These are phyloP conservation scores for Hylaeus anthracinus DNA, from an alignment of 1,140 invertebrate genomes.

Conservation along the genomic window DNA sequence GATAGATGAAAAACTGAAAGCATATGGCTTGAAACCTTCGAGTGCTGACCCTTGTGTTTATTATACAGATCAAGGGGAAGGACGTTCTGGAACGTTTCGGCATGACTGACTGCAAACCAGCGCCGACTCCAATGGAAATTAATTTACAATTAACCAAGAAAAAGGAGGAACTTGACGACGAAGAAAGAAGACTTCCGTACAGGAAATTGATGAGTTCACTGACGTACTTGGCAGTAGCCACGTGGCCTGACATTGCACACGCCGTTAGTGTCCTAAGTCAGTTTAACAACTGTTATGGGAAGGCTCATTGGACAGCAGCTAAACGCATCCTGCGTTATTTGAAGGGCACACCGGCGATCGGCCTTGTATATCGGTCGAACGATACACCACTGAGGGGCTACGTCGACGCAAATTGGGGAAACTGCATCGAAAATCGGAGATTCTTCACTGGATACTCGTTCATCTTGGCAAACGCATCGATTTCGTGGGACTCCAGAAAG, in stretches of 20 bases:
- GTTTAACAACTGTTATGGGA: neutral
- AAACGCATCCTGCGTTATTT: neutral
- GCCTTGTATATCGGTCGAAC: neutral
- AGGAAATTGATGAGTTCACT: neutral
- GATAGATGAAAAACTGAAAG: constrained; percentile 3
- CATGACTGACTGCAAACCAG: neutral
- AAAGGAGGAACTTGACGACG: too few relatives aligned
- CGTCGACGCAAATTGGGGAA: neutral
- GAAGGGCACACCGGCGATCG: neutral
- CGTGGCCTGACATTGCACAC: neutral
- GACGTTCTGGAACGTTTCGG: neutral
- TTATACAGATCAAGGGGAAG: too few relatives aligned
- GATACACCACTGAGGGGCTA: neutral
- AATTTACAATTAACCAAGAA: too few relatives aligned
- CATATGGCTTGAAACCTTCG: neutral
- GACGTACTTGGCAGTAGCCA: neutral
- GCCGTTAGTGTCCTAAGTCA: neutral
- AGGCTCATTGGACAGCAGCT: neutral
- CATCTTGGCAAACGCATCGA: neutral
- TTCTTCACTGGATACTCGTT: neutral
- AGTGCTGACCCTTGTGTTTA: neutral
- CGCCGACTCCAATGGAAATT: neutral
- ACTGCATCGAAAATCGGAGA: neutral
- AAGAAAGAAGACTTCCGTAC: too few relatives aligned
- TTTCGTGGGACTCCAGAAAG: neutral